A percentile compares a stretch with the other conserved stretches of the same genome.
Conservation (phyloP, 2,797 vertebrate species). For the Eidolon dupreanum region DNA sequence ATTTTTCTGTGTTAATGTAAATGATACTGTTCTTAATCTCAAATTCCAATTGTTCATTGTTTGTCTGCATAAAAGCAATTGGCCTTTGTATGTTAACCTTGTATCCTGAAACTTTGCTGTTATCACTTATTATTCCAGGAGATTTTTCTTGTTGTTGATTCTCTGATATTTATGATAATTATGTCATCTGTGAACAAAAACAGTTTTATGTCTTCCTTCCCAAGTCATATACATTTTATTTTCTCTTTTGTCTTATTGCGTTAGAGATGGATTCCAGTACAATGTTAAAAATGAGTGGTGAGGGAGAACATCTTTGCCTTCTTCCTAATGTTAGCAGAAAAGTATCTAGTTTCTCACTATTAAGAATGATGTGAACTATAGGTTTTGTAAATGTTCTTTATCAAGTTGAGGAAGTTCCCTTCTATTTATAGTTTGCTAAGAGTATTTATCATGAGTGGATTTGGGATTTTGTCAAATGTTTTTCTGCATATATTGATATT, state of each 20-base stretch:
- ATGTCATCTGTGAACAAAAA: neutral
- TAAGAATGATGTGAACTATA: neutral
- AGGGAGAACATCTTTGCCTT: neutral
- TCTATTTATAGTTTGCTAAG: constrained; percentile 9
- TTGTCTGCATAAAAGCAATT: neutral
- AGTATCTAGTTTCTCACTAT: neutral
- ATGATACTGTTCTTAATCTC: neutral
- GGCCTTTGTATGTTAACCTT: neutral
- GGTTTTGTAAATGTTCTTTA: neutral
- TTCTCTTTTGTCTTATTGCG: neutral
- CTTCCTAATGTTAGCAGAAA: neutral
- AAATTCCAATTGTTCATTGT: neutral
- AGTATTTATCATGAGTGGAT: constrained; percentile 22
- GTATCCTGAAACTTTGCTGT: neutral
- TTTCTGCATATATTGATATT: neutral
- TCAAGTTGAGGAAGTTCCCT: neutral
- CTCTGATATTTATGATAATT: neutral
- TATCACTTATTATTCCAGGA: neutral
- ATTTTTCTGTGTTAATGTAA: neutral
- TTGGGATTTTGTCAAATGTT: constrained; percentile 26
- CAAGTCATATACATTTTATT: neutral
- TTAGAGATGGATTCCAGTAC: neutral
- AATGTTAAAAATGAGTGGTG: neutral
- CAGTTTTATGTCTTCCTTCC: neutral
- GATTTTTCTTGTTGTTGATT: neutral